Percentiles rank a stretch among this genome's conserved stretches.
phyloP scores from a whole-genome alignment of 2,797 vertebrate species.

The Craterocephalus amniculus region DNA sequence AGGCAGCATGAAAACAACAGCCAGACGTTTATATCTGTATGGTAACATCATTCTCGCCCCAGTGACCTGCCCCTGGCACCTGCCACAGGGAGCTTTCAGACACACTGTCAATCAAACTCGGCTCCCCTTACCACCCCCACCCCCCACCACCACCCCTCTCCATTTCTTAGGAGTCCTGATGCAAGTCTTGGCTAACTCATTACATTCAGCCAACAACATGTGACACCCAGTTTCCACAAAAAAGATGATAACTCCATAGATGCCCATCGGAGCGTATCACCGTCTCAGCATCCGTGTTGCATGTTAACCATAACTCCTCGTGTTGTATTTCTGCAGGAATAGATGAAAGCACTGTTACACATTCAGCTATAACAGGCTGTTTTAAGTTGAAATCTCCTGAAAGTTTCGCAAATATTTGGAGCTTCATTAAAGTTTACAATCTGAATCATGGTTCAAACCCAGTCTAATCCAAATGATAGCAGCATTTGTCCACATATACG shows the following conservation, averaged over 20 bases:
- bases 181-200: conserved; percentile 48
- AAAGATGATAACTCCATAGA: conserved; percentile 40
- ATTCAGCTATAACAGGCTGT: conserved; percentile 9
- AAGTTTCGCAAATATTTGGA: neutral
- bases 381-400: neutral
- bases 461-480: too few species aligned
- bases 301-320: conserved; percentile 50
- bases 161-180: conserved; percentile 29
- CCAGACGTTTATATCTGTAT: conserved; percentile 61
- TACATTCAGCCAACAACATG: conserved; percentile 26
- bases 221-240: conserved; percentile 32
- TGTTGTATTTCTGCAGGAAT: conserved; percentile 23
- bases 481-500: too few species aligned
- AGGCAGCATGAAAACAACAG: conserved; percentile 52
- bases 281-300: conserved; percentile 29
- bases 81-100: conserved; percentile 54
- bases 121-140: neutral
- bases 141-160: neutral
- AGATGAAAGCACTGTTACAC: conserved; percentile 21
- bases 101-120: conserved; percentile 70
- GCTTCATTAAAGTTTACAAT: too few species aligned
- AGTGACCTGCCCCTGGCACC: conserved; percentile 69
- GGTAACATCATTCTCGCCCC: conserved; percentile 55
- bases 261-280: conserved; percentile 24
- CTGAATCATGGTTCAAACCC: too few species aligned